phyloP scores from a whole-genome alignment of 2,888 invertebrate species.

The Hyles lineata region DNA sequence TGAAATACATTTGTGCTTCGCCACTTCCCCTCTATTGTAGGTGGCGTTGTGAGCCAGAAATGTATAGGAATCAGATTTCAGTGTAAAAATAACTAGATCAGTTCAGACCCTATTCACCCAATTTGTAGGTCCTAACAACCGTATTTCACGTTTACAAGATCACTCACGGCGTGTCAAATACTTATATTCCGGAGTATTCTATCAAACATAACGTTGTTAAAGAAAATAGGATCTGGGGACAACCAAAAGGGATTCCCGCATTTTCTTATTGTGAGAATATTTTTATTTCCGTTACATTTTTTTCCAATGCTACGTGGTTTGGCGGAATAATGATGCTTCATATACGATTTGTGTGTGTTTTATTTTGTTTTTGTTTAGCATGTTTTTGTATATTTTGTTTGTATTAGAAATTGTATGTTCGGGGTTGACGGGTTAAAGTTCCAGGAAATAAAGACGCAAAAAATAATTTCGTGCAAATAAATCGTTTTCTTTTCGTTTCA shows the following conservation, averaged over 20 bases:
- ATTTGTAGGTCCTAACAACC: not conserved
- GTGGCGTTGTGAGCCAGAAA: not conserved
- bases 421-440: too few relatives aligned
- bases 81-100: too few relatives aligned
- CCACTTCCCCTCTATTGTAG: too few relatives aligned
- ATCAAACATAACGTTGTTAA: constrained; percentile 24
- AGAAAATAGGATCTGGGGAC: constrained; percentile 27
- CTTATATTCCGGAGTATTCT: not conserved
- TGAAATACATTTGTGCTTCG: too few relatives aligned
- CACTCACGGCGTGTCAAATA: not conserved
- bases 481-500: too few relatives aligned
- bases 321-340: not conserved
- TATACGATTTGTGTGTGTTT: not conserved
- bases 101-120: not conserved
- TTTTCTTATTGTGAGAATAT: not conserved
- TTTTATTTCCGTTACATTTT: constrained; percentile 8
- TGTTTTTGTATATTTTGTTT: not conserved
- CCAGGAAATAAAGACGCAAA: too few relatives aligned
- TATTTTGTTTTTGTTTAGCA: not conserved
- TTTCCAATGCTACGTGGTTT: constrained; percentile 3
- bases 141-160: constrained; percentile 13
- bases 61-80: not conserved
- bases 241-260: not conserved
- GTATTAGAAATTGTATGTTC: not conserved
- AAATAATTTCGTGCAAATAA: too few relatives aligned